These are phyloP conservation scores for Cladorhizidae sp. DNA, from an alignment of 37 sponge, comb jelly and placozoan genomes.

Conservation along the genomic window DNA sequence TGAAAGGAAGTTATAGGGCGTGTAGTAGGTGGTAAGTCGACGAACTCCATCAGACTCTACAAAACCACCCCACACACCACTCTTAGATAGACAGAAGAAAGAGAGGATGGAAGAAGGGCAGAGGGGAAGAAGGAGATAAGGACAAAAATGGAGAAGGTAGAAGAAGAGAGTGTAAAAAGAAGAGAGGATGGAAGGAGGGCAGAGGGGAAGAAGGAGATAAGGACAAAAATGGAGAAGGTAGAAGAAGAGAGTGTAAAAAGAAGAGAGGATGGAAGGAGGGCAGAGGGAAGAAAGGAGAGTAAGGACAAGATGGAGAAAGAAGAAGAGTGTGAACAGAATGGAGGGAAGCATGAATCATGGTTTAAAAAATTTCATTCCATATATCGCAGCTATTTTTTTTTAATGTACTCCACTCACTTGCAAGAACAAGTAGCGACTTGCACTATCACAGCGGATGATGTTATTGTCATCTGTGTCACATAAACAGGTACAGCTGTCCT, in stretches of 20 bases:
- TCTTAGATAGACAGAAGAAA: too few relatives aligned
- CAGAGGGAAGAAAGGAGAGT: neutral
- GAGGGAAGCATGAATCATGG: too few relatives aligned
- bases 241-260: neutral
- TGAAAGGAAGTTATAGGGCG: constrained; percentile 29
- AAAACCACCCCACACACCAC: constrained; percentile 48
- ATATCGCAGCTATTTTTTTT: too few relatives aligned
- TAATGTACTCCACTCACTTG: constrained; percentile 67
- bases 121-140: neutral
- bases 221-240: neutral
- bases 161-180: neutral
- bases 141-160: neutral
- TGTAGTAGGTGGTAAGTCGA: constrained; percentile 8
- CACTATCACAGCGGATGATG: constrained; percentile 52
- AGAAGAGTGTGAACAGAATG: neutral
- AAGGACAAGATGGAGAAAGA: neutral
- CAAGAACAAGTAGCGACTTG: constrained; percentile 63
- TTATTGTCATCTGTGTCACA: constrained; percentile 30
- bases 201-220: neutral
- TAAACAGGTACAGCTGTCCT: constrained; percentile 9
- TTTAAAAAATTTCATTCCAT: too few relatives aligned
- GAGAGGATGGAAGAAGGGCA: neutral
- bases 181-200: neutral
- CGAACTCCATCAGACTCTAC: neutral
- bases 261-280: neutral